phyloP scores from a whole-genome alignment of 2,113 vertebrate species.

The Synodontis membranacea region DNA sequence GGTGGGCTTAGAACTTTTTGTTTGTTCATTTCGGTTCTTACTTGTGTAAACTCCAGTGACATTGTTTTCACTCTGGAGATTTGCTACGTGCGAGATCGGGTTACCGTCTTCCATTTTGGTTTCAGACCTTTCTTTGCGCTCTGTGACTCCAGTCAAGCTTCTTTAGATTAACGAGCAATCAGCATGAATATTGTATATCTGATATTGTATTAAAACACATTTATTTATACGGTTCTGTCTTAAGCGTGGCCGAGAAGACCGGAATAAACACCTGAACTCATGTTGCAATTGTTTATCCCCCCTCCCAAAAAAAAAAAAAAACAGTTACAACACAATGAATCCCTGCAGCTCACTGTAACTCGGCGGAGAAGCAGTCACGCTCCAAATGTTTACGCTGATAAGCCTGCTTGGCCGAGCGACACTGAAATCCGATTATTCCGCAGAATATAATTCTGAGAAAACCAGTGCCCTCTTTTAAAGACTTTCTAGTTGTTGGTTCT shows the following conservation, averaged over 20 bases:
- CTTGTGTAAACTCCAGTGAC: background rate
- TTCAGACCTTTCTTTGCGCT: background rate
- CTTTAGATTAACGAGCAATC: conserved; percentile 2
- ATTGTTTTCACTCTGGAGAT: conserved; percentile 6
- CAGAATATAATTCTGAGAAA: conserved; percentile 51
- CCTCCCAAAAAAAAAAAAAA: background rate
- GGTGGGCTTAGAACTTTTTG: background rate
- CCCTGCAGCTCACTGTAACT: background rate
- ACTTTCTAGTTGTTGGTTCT: background rate
- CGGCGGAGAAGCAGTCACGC: conserved; percentile 46
- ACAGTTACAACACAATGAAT: conserved; percentile 1
- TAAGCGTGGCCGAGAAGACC: background rate
- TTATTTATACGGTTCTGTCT: background rate
- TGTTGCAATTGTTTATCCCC: background rate
- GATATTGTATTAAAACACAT: background rate
- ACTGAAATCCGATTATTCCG: conserved; percentile 56
- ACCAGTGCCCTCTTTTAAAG: conserved; percentile 18
- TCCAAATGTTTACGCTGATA: conserved; percentile 43
- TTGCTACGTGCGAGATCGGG: background rate
- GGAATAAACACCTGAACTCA: background rate
- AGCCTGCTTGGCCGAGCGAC: conserved; percentile 39
- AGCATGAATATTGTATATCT: too few relatives aligned
- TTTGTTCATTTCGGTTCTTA: background rate
- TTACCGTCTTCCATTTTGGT: background rate
- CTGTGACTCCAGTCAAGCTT: background rate